Percentiles rank a stretch among this genome's conserved stretches.
Evolutionary conservation across 2,113 vertebrate species (phyloP).

Genomic region (Archocentrus centrarchus): DNA sequence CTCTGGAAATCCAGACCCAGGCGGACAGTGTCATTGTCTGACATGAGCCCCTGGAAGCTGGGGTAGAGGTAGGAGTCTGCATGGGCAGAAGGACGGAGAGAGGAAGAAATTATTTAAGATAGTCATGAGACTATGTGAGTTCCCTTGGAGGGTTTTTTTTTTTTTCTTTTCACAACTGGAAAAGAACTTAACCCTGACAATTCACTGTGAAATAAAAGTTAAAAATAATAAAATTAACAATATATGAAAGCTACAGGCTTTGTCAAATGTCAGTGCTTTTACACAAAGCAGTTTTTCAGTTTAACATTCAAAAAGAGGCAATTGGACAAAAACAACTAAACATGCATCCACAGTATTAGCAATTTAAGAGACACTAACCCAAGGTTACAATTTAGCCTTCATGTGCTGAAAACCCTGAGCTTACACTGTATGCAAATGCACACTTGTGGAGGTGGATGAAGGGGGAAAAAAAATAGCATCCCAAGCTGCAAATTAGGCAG

Average conservation of each 20-base stretch:
- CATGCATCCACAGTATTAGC: not conserved
- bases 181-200: not conserved
- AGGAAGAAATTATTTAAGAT: not conserved
- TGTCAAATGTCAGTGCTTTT: not conserved
- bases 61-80: slow-evolving; percentile 85
- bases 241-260: not conserved
- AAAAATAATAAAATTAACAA: not conserved
- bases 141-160: not conserved
- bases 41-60: slow-evolving; percentile 87
- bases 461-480: slow-evolving; percentile 7
- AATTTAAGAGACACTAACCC: not conserved
- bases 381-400: slow-evolving; percentile 14
- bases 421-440: slow-evolving; percentile 52
- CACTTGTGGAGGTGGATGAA: slow-evolving; percentile 43
- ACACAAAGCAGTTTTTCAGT: not conserved
- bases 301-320: not conserved
- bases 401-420: slow-evolving; percentile 12
- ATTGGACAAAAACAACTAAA: not conserved
- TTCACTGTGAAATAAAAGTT: not conserved
- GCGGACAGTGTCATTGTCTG: slow-evolving; percentile 85
- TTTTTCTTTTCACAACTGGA: not conserved
- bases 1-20: slow-evolving; percentile 92
- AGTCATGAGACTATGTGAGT: not conserved
- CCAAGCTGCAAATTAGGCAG: slow-evolving; percentile 55
- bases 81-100: not conserved